Base-by-base conservation (phyloP, 2,888 invertebrate species). In the Tetragonula carbonaria region DNA sequence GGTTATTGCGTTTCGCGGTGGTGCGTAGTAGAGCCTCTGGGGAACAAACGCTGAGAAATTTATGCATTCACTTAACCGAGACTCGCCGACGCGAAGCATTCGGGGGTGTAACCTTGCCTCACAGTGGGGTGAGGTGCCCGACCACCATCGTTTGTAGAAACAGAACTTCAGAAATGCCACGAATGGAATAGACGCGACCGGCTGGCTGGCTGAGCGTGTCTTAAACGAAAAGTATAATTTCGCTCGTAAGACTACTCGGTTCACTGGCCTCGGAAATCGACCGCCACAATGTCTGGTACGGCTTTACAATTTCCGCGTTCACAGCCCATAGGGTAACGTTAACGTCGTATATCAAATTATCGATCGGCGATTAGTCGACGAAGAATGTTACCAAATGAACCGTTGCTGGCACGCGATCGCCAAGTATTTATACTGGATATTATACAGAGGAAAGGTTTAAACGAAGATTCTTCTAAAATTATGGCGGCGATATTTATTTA, bases 1-100 rank as follows among this genome's bases (percentile, higher is more conserved):
- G 84, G 88, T 91, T 91, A 91, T 90, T 89, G 88, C 86, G 81
- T 80, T 87, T 55, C 71, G 67, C 33, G 74, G 72, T 71, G 81
- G 75, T 77, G 86, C 85, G 82, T 84, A 72, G 82, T 82, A 74
- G 80, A 53, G 65, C 71, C 86, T 8, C 85, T 85, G 80, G 84
- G 80, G 87, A 90, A 86, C 87, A 87, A 91, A 88, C 84, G 87
- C 67, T 67, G 84, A 59, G 86, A 88, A 89, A 92, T 92, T 92
- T 92, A 92, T 92, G 92, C 88, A 90, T 91, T 91, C 91, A 91
- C 90, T 91, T 91, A 88, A 80, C 74, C 74, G 65, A 71, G 78
- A 73, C 75, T 65, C 8, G 84, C 68, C 78, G 45, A 45, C 45
- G 62, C 23, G 76, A 53, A 23, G 13, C 50, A 62, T 67, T 65